phyloP scores from a whole-genome alignment of 2,797 vertebrate species.

The Gadopsis marmoratus region DNA sequence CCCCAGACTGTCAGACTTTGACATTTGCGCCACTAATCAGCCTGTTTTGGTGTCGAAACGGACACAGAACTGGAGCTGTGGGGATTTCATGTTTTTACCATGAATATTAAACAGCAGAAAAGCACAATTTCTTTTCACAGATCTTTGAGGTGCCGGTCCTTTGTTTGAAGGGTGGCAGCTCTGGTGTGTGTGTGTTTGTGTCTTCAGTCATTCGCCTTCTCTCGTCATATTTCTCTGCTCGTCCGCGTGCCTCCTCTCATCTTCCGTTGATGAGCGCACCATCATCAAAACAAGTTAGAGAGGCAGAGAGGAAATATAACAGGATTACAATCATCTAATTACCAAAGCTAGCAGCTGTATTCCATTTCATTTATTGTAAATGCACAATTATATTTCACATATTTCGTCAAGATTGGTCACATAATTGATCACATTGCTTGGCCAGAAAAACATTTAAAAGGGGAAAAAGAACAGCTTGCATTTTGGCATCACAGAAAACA shows the following conservation, averaged over 20 bases:
- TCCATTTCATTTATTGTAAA: slow-evolving; percentile 45
- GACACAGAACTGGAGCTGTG: slow-evolving; percentile 30
- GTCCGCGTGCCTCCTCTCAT: slow-evolving; percentile 41
- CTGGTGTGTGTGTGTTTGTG: slow-evolving; percentile 9
- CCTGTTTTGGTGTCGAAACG: slow-evolving; percentile 45
- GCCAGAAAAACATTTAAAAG: neutral
- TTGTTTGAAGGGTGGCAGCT: slow-evolving; percentile 48
- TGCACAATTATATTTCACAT: slow-evolving; percentile 9
- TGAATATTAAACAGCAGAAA: slow-evolving; percentile 61
- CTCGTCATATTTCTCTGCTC: slow-evolving; percentile 32
- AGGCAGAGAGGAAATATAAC: slow-evolving; percentile 49
- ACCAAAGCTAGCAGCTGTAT: slow-evolving; percentile 40
- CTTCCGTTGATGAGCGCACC: slow-evolving; percentile 59
- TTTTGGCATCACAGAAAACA: slow-evolving; percentile 19
- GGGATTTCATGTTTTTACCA: slow-evolving; percentile 19
- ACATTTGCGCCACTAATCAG: slow-evolving; percentile 47
- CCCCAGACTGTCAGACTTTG: slow-evolving; percentile 41
- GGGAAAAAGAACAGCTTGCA: neutral
- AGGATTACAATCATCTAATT: slow-evolving; percentile 64
- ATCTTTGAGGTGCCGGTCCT: slow-evolving; percentile 36
- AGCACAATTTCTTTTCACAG: slow-evolving; percentile 36
- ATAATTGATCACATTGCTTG: slow-evolving; percentile 17
- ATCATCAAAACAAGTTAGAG: slow-evolving; percentile 57
- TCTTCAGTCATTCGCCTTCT: slow-evolving; percentile 34
- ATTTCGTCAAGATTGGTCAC: slow-evolving; percentile 12